Evolutionary conservation across 2,888 invertebrate genomes (phyloP).

Genomic region (Melangyna quadrimaculata): DNA sequence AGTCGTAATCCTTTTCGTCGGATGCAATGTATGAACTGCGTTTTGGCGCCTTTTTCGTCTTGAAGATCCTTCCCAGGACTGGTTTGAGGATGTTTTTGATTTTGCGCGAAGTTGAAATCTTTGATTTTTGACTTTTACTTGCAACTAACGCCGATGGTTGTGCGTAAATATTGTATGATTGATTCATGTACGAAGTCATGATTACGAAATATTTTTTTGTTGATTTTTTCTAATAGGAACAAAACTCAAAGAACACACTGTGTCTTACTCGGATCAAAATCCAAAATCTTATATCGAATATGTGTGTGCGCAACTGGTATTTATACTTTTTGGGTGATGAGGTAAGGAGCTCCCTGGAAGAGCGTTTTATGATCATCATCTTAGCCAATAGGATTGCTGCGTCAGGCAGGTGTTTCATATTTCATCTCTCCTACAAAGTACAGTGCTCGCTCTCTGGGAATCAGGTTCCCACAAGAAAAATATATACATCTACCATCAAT

Average conservation of each 20-base stretch:
- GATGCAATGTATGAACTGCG: slow-evolving; percentile 79
- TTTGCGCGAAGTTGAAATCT: slow-evolving; percentile 79
- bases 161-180: slow-evolving; percentile 62
- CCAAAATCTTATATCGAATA: slow-evolving; percentile 42
- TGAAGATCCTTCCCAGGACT: slow-evolving; percentile 82
- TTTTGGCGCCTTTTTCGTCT: slow-evolving; percentile 77
- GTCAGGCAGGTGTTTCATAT: slow-evolving; percentile 63
- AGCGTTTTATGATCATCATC: slow-evolving; percentile 4
- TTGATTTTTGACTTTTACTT: slow-evolving; percentile 75
- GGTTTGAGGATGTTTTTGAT: slow-evolving; percentile 79
- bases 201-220: not conserved
- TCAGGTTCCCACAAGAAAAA: slow-evolving; percentile 60
- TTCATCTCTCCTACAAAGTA: slow-evolving; percentile 37
- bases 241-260: slow-evolving; percentile 30
- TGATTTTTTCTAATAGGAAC: slow-evolving; percentile 2
- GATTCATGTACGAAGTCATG: slow-evolving; percentile 45
- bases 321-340: slow-evolving; percentile 47
- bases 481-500: slow-evolving; percentile 16
- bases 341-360: not conserved
- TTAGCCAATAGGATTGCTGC: slow-evolving; percentile 56
- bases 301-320: slow-evolving; percentile 54
- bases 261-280: slow-evolving; percentile 38
- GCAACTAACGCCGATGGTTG: slow-evolving; percentile 59
- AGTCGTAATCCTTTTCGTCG: slow-evolving; percentile 78
- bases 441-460: slow-evolving; percentile 49